Percentiles rank a stretch among this genome's conserved stretches.
These are phyloP conservation scores for Cremastinae sp. DNA, from an alignment of 2,888 invertebrate genomes.

Conservation along the genomic window DNA sequence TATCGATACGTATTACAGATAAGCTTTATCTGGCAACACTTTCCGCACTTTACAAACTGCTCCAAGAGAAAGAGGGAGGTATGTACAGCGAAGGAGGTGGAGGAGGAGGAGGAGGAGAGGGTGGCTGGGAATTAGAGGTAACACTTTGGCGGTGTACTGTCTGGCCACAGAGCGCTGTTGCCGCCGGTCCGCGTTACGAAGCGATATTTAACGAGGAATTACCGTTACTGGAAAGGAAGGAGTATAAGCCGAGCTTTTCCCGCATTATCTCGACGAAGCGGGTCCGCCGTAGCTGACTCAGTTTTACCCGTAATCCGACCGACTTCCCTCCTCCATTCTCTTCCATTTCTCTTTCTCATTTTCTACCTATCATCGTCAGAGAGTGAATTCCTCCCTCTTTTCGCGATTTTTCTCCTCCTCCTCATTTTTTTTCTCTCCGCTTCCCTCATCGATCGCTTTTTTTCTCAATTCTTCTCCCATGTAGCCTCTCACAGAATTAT, in stretches of 20 bases:
- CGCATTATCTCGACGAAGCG: conserved; percentile 72
- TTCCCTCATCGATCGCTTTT: background rate
- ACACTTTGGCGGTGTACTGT: conserved; percentile 48
- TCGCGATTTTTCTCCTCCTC: background rate
- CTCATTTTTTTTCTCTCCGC: no score
- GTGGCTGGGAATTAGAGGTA: background rate
- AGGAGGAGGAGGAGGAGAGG: conserved; percentile 1
- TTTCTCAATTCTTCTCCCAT: conserved; percentile 46
- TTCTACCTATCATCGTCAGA: conserved; percentile 12
- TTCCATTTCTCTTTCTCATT: conserved; percentile 25
- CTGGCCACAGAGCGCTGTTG: conserved; percentile 57
- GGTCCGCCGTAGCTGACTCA: conserved; percentile 68
- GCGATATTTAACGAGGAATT: conserved; percentile 74
- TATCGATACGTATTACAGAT: conserved; percentile 7
- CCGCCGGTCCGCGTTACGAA: conserved; percentile 63
- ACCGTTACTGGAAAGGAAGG: conserved; percentile 59
- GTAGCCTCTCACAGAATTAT: conserved; percentile 60
- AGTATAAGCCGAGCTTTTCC: conserved; percentile 73
- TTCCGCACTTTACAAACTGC: conserved; percentile 6
- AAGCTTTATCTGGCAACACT: conserved; percentile 1
- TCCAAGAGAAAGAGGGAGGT: conserved; percentile 18
- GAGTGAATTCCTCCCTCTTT: background rate
- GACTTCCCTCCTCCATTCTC: conserved; percentile 25
- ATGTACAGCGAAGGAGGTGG: conserved; percentile 5
- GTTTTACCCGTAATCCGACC: conserved; percentile 68